phyloP scores from a whole-genome alignment of 2,888 invertebrate species.

The Hirtodrosophila cameraria region DNA sequence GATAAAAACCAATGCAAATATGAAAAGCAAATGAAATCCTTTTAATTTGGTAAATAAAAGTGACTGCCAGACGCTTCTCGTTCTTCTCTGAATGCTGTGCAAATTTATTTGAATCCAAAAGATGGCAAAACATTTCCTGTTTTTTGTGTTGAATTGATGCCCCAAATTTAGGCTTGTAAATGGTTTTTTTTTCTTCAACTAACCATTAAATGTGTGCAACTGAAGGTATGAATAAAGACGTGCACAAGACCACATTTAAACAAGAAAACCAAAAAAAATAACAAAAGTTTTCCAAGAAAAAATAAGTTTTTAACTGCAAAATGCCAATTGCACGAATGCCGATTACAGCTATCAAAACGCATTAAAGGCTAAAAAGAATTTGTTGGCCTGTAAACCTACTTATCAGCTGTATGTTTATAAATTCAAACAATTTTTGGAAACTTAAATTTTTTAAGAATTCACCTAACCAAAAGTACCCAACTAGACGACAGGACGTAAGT shows the following conservation, averaged over 20 bases:
- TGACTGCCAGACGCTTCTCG: slow-evolving; percentile 28
- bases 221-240: slow-evolving; percentile 28
- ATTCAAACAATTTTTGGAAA: too few species aligned
- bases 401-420: too few species aligned
- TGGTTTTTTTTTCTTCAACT: slow-evolving; percentile 31
- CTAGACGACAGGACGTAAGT: too few species aligned
- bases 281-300: slow-evolving; percentile 17
- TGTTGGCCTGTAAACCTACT: neutral
- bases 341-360: neutral
- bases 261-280: neutral
- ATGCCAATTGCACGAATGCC: slow-evolving; percentile 1
- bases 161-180: slow-evolving; percentile 53
- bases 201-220: slow-evolving; percentile 22
- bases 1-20: slow-evolving; percentile 69
- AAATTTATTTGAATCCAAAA: slow-evolving; percentile 24
- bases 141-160: slow-evolving; percentile 8
- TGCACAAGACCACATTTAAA: neutral
- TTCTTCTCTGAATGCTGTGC: slow-evolving; percentile 15
- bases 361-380: neutral
- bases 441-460: too few species aligned
- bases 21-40: slow-evolving; percentile 73
- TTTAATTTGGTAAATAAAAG: slow-evolving; percentile 77
- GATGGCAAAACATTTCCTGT: slow-evolving; percentile 16
- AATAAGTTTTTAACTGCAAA: neutral
- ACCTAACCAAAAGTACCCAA: too few species aligned